These are phyloP conservation scores for Beris morrisii DNA, from an alignment of 2,888 invertebrate species.

Conservation along the genomic window DNA sequence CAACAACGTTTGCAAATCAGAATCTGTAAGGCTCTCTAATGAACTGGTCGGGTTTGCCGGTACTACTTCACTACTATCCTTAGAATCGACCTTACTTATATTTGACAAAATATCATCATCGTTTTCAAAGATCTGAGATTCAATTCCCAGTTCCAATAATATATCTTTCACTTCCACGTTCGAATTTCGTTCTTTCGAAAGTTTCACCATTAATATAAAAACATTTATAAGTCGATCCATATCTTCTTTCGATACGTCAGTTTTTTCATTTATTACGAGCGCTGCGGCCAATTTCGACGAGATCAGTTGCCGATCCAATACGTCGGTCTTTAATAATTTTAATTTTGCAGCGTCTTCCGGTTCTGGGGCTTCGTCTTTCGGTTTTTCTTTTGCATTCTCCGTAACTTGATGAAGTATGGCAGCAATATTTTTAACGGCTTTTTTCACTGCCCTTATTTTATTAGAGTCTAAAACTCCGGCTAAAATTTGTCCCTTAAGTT, in stretches of 20 bases:
- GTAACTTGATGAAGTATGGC: conserved; percentile 70
- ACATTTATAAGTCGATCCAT: conserved; percentile 78
- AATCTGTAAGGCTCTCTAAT: conserved; percentile 78
- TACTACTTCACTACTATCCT: conserved; percentile 9
- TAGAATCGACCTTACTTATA: conserved; percentile 26
- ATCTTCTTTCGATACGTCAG: conserved; percentile 77
- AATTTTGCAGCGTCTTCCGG: conserved; percentile 50
- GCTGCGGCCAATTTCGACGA: conserved; percentile 81
- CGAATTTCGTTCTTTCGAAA: conserved; percentile 54
- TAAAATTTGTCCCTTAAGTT: conserved; percentile 75
- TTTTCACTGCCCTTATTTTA: conserved; percentile 72
- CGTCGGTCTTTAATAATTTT: conserved; percentile 59
- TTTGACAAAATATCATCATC: conserved; percentile 18
- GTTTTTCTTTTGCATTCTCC: conserved; percentile 52
- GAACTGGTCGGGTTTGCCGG: conserved; percentile 52
- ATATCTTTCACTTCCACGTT: conserved; percentile 40
- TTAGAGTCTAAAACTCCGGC: conserved; percentile 65
- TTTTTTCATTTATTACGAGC: conserved; percentile 76
- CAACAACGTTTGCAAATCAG: conserved; percentile 75
- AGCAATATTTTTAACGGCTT: conserved; percentile 76
- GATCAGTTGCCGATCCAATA: conserved; percentile 76
- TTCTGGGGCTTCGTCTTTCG: conserved; percentile 44
- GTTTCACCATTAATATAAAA: conserved; percentile 71
- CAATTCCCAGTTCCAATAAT: conserved; percentile 44
- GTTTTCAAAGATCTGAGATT: conserved; percentile 9